Evolutionary conservation across 2,888 invertebrate genomes (phyloP).

Genomic region (Sarcophaga variegata): DNA sequence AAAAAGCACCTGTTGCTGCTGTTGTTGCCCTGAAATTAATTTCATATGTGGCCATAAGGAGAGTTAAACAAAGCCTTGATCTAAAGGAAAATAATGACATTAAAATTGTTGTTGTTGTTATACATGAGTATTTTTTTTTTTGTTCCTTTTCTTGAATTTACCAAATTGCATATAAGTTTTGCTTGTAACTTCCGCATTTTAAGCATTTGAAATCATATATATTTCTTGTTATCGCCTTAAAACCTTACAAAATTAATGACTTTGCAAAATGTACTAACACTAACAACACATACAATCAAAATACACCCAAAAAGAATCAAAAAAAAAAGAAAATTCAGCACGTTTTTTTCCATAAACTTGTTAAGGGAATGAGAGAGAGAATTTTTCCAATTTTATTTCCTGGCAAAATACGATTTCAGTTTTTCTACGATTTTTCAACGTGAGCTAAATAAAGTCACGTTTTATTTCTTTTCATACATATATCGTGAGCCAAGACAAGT

Average conservation of each 20-base stretch:
- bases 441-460: conserved; percentile 68
- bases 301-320: background rate
- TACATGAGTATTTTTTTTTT: no score
- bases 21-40: background rate
- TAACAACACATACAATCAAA: background rate
- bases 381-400: conserved; percentile 13
- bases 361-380: background rate
- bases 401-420: conserved; percentile 4
- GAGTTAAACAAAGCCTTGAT: no score
- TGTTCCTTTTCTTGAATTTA: background rate
- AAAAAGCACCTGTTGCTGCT: conserved; percentile 55
- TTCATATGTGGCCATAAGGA: conserved; percentile 1
- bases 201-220: conserved; percentile 34
- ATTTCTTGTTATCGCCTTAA: conserved; percentile 68
- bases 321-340: conserved; percentile 41
- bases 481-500: conserved; percentile 67
- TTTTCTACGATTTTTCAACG: conserved; percentile 45
- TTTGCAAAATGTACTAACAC: conserved; percentile 34
- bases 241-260: conserved; percentile 61
- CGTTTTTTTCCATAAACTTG: conserved; percentile 39
- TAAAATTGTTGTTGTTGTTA: conserved; percentile 6
- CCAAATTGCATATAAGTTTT: background rate
- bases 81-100: conserved; percentile 25
- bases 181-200: conserved; percentile 48
- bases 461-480: conserved; percentile 60